Evolutionary conservation across 2,797 vertebrate species (phyloP).

Genomic region (Scleropages formosus): DNA sequence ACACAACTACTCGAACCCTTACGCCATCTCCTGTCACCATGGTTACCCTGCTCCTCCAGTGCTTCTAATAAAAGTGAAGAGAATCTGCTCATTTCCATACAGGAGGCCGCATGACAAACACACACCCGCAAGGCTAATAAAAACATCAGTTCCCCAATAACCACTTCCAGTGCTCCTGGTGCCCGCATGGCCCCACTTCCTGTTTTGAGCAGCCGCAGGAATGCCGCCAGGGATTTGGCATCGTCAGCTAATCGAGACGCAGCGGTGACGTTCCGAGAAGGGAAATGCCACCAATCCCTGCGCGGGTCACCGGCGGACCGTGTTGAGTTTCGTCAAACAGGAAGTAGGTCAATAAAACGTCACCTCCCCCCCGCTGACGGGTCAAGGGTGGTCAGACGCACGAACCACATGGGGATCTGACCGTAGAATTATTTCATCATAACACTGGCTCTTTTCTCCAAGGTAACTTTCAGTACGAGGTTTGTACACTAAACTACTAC

Average conservation of each 20-base stretch:
- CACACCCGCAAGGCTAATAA: not conserved
- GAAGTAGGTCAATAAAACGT: not conserved
- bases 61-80: not conserved
- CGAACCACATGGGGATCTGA: no score
- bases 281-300: slow-evolving; percentile 12
- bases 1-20: not conserved
- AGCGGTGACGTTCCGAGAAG: slow-evolving; percentile 1
- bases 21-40: not conserved
- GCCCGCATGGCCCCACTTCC: not conserved
- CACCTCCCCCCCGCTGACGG: no score
- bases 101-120: not conserved
- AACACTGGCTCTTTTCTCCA: no score
- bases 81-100: not conserved
- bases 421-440: no score
- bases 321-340: not conserved
- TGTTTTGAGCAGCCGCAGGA: not conserved
- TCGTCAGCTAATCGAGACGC: not conserved
- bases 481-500: no score
- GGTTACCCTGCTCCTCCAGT: not conserved
- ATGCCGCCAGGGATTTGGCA: not conserved
- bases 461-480: no score
- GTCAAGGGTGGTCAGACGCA: not conserved
- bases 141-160: not conserved
- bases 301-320: not conserved
- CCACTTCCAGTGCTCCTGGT: not conserved